phyloP scores from a whole-genome alignment of 1,140 invertebrate species.

The Tetragnatha versicolor region DNA sequence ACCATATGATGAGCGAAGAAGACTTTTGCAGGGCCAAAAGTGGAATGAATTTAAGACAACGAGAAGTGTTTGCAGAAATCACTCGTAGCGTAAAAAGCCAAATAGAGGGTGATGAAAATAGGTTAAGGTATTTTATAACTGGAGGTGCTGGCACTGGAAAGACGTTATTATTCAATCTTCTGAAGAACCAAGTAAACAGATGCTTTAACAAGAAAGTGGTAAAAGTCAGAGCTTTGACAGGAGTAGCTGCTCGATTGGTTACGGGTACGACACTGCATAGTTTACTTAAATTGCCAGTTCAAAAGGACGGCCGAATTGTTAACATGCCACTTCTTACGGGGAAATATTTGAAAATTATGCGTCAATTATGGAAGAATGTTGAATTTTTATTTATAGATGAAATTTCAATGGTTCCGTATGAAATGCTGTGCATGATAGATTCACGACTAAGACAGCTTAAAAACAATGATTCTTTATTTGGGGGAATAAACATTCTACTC shows the following conservation, averaged over 20 bases:
- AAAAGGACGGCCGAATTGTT: constrained; percentile 61
- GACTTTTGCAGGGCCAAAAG: constrained; percentile 49
- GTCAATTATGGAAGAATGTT: constrained; percentile 61
- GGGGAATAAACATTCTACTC: constrained; percentile 45
- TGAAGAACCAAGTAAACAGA: constrained; percentile 60
- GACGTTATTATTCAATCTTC: constrained; percentile 61
- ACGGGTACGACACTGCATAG: constrained; percentile 59
- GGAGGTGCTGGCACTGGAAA: constrained; percentile 60
- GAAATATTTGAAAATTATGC: constrained; percentile 61
- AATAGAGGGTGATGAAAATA: constrained; percentile 52
- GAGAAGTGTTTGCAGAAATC: constrained; percentile 56
- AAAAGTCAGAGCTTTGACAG: constrained; percentile 61
- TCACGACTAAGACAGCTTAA: constrained; percentile 61
- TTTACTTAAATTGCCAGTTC: constrained; percentile 61
- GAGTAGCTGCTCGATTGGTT: constrained; percentile 60
- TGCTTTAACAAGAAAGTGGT: constrained; percentile 59
- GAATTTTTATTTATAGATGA: constrained; percentile 64
- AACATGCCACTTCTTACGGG: constrained; percentile 60
- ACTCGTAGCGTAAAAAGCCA: constrained; percentile 55
- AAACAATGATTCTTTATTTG: constrained; percentile 51
- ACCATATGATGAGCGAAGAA: constrained; percentile 55
- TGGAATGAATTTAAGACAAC: constrained; percentile 54
- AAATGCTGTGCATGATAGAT: constrained; percentile 63
- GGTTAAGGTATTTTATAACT: constrained; percentile 57
- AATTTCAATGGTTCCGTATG: constrained; percentile 60